Base-by-base conservation (phyloP, 1,140 invertebrate genomes). In the Maconellicoccus hirsutus region DNA sequence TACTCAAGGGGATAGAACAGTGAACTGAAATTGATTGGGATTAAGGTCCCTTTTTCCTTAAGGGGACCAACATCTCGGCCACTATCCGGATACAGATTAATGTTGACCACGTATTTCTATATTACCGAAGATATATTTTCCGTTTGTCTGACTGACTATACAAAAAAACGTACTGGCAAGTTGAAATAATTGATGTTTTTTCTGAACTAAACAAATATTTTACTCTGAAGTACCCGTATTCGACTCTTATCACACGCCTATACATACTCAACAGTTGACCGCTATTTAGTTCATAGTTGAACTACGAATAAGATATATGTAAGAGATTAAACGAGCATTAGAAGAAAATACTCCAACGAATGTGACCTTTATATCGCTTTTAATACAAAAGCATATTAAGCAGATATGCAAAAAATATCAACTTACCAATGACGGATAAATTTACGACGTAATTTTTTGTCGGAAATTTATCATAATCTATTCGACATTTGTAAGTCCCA, bases 401-500 rank as follows among this genome's bases (percentile, higher is more conserved):
- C n/a, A n/a, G n/a, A n/a, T n/a, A n/a, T n/a, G n/a, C n/a, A 23
- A 66, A 66, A 66, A 66, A 66, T 6, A 66, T n/a, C n/a, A n/a
- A 77, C 86, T 86, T 81, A 94, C 92, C 91, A 75, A 94, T 86
- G 76, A 94, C 84, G 71, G 89, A 92, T 66, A 94, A 82, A 78
- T 93, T 93, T 74, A 93, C 87, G 74, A 84, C 84, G 76, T 87
- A 91, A 78, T 94, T 94, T 74, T 86, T 84, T 0, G 92, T 94
- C 1, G 91, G 91, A 0, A 89, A 90, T 77, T 92, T 87, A 59
- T 89, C 83, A 76, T 92, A 94, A 79, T 94, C 92, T 23, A 94
- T 88, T 72, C 92, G 82, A 77, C 92, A 94, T 75, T 86, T 84
- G 77, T 90, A 93, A 12, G 90, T 78, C 0, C 90, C 91, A 75